Evolutionary conservation across 2,797 vertebrate species (phyloP).

Genomic region (Myioborus melanocephalus): DNA sequence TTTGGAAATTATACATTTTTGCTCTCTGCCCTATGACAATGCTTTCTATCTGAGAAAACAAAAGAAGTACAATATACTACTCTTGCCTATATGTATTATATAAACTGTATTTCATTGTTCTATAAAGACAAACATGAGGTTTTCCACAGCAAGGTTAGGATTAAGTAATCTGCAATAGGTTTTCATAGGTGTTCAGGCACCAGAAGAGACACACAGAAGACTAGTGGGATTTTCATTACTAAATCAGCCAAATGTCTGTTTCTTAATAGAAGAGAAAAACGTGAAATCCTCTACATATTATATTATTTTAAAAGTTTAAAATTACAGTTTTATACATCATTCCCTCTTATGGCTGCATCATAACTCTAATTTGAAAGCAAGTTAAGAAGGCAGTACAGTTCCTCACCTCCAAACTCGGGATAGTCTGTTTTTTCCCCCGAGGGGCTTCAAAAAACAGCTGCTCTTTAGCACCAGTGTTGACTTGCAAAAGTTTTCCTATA

Average conservation of each 20-base stretch:
- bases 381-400: neutral
- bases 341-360: neutral
- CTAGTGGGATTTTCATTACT: neutral
- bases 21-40: neutral
- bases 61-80: neutral
- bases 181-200: neutral
- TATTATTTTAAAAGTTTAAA: neutral
- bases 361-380: neutral
- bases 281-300: neutral
- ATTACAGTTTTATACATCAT: neutral
- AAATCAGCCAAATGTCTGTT: neutral
- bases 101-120: neutral
- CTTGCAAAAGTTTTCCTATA: constrained; percentile 94
- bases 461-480: constrained; percentile 96
- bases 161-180: neutral
- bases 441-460: constrained; percentile 98
- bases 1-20: neutral
- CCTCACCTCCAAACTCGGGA: constrained; percentile 90
- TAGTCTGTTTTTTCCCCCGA: constrained; percentile 92
- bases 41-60: neutral
- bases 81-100: neutral
- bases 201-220: neutral
- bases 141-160: neutral
- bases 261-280: neutral
- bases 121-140: neutral